Evolutionary conservation across 2,113 vertebrate species (phyloP).

Genomic region (Eudyptes chrysolophus): DNA sequence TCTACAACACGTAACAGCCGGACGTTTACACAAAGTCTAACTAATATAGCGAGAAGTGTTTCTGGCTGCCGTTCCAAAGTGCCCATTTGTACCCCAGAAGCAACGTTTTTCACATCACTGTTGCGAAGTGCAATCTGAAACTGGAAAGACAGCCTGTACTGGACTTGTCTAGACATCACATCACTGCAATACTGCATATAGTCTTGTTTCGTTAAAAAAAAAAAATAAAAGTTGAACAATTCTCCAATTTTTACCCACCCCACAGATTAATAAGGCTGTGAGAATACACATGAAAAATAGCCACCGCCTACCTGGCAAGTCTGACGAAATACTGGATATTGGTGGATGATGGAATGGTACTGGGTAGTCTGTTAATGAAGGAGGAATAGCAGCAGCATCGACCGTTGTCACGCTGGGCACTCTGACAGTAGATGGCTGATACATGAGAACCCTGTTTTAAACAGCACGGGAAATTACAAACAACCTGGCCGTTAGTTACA

Average conservation of each 20-base stretch:
- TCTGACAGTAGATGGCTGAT: conserved; percentile 87
- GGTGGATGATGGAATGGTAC: conserved; percentile 91
- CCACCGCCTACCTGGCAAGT: conserved; percentile 88
- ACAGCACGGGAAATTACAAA: conserved; percentile 65
- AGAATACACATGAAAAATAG: background rate
- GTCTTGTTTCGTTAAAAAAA: background rate
- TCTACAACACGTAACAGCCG: accelerated
- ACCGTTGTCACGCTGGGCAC: conserved; percentile 84
- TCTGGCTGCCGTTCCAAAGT: background rate
- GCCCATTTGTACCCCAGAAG: background rate
- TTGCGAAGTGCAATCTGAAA: background rate
- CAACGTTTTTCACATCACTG: background rate
- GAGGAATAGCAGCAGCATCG: conserved; percentile 84
- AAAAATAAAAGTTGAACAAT: background rate
- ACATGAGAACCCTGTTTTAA: conserved; percentile 88
- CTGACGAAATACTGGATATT: conserved; percentile 87
- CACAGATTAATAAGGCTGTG: background rate
- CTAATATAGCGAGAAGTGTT: background rate
- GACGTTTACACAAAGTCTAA: background rate
- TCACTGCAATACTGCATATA: background rate
- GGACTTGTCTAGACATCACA: background rate
- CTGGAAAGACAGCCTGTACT: background rate
- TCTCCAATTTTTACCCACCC: background rate
- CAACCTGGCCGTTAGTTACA: conserved; percentile 35
- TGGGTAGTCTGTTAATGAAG: conserved; percentile 88